phyloP scores from a whole-genome alignment of 2,797 vertebrate genomes.

The Echeneis naucrates region DNA sequence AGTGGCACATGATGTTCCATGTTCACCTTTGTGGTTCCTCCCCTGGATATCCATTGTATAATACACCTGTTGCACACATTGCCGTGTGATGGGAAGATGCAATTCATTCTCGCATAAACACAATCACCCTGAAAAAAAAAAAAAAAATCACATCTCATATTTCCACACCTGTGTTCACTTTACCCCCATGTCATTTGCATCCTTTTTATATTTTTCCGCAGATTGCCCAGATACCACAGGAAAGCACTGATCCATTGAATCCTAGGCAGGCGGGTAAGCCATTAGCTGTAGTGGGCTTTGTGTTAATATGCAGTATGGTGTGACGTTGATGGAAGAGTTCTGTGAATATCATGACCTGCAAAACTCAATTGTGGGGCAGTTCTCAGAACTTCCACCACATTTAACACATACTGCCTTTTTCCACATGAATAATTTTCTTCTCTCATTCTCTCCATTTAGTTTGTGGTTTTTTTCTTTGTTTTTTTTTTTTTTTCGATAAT shows the following conservation, averaged over 20 bases:
- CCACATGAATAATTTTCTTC: constrained; percentile 1
- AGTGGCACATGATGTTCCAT: constrained; percentile 17
- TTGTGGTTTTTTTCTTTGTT: too few relatives aligned
- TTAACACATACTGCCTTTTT: neutral
- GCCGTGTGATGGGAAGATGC: neutral
- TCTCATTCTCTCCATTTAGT: neutral
- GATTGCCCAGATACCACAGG: constrained; percentile 44
- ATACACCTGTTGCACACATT: neutral
- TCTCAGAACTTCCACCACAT: neutral
- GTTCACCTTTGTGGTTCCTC: constrained; percentile 8
- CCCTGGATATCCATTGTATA: neutral
- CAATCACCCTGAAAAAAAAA: too few relatives aligned
- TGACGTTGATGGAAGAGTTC: neutral
- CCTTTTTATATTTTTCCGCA: constrained; percentile 39
- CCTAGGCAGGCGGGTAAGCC: constrained; percentile 60
- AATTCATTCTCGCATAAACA: neutral
- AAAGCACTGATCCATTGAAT: constrained; percentile 71
- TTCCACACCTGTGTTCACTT: constrained; percentile 13
- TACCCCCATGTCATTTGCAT: neutral
- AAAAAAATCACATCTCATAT: too few relatives aligned
- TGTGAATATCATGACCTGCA: neutral
- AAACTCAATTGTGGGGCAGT: neutral
- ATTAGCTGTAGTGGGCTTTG: neutral
- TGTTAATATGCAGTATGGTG: neutral
- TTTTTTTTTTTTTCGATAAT: neutral